Evolutionary conservation across 2,797 vertebrate species (phyloP), one percentile per base, ranked within the genome.

Genomic region (Antennarius maculatus): DNA sequence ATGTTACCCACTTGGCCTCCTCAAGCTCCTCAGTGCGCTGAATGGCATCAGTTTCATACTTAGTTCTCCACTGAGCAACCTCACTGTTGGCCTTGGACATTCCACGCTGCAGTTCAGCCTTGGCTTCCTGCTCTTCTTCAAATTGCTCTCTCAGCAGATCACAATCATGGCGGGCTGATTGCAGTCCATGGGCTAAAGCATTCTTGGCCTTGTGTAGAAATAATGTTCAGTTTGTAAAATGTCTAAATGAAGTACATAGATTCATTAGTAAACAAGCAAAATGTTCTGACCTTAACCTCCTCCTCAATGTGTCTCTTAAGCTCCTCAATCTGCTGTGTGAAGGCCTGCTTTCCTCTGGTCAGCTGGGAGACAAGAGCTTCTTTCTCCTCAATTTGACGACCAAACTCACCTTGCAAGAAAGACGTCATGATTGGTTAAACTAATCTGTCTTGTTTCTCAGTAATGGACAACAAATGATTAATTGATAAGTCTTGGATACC

Each of bases 241-340:
- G 8, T 48, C 3, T 3, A n/a, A 43, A 1, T 64, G 2, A 34
- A 2, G 31, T 34, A 1, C n/a, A 41, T 3, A 2, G 16, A 43
- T 0, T 7, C 15, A 10, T 1, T 0, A 10, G 13, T 37, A 14
- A 1, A 34, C 1, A 3, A 1, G 16, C 0, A 2, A 12, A 1
- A 0, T 7, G 39, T 45, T 27, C 23, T 60, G 75, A 91, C 89
- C 88, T 91, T 92, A 50, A 90, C 76, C 62, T 91, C 88, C 66
- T 91, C 88, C 18, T 97, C 95, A 75, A 92, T 86, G 16, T 95
- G 95, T 58, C 95, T 91, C 84, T 95, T 97, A 43, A 97, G 29
- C 82, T 96, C 96, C 67, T 97, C 96, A 86, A 95, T 93, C 86
- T 96, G 95, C 61, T 96, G 95, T 7, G 94, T 95, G 74, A 93